Conservation (phyloP, 1,140 invertebrate species). For the Apis laboriosa region DNA sequence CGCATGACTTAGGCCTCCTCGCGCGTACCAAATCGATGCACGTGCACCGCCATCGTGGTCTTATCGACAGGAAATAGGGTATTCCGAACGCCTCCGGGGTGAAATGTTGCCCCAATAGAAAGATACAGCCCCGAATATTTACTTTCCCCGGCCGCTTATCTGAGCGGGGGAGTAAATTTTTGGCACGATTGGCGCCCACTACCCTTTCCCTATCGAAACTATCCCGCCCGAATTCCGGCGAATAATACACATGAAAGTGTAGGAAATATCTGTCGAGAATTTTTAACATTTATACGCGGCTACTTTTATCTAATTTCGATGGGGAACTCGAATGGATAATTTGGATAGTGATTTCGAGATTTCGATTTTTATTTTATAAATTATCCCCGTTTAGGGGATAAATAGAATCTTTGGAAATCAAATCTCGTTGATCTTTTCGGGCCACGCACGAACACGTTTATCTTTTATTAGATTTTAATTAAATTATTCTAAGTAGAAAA, state of each 20-base stretch:
- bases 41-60: constrained; percentile 10
- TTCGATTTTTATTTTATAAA: no score
- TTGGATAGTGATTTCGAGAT: no score
- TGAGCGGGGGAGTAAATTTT: constrained; percentile 25
- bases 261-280: no score
- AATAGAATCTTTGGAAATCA: no score
- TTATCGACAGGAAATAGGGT: constrained; percentile 48
- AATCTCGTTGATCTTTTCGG: no score
- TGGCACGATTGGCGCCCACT: not conserved
- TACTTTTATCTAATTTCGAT: not conserved
- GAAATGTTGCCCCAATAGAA: constrained; percentile 37
- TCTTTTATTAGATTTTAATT: no score
- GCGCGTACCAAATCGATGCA: constrained; percentile 44
- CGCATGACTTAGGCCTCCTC: constrained; percentile 53
- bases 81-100: constrained; percentile 26
- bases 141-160: constrained; percentile 29
- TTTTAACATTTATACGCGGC: no score
- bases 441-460: no score
- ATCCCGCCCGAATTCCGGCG: not conserved
- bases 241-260: not conserved
- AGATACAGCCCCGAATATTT: constrained; percentile 32
- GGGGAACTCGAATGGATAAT: no score
- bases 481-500: no score
- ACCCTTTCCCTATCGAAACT: not conserved
- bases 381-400: no score